Evolutionary conservation across 1,140 invertebrate genomes (phyloP), one percentile per base, ranked within the genome.

Genomic region (Drosophila micromelanica): DNA sequence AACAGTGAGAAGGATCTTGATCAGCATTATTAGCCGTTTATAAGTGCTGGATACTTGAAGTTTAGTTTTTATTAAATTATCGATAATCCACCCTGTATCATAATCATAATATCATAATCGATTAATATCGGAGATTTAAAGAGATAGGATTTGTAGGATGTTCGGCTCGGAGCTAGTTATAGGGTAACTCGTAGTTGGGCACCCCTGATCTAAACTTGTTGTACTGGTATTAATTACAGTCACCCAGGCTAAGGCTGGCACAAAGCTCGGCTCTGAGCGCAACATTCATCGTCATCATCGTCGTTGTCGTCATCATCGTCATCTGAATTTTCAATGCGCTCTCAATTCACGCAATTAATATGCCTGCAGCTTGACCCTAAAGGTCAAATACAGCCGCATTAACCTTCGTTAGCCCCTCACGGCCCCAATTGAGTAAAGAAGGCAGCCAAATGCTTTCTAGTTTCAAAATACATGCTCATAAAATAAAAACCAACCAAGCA

Each of bases 321-420:
- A 35, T n/a, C 45, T 32, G 9, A 17, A 70, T 55, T 35, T 30
- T 40, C 35, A 42, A 40, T 62, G 57, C 42, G 51, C 52, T 48
- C 23, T 63, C 82, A 73, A 89, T 79, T 87, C 69, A 38, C 68
- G 72, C 84, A 89, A 89, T 87, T 87, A 87, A 89, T 82, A 76
- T 89, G 84, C 84, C 76, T 84, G 65, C 78, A 71, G 76, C 85
- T 89, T 89, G 84, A 87, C 84, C 84, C 73, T 37, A 42, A 51
- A 64, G 84, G 84, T 89, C 86, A 90, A 90, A 82, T 89, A 90
- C 81, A 76, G 87, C 59, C 86, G 86, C 75, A 90, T 90, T 90
- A 90, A 90, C 86, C 86, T 90, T 84, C 80, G 86, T 90, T 90
- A 86, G 86, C 86, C 86, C 75, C 78, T 62, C 62, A 70, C 64